These are phyloP conservation scores for Lagria hirta DNA, from an alignment of 2,888 invertebrate genomes.

Conservation along the genomic window DNA sequence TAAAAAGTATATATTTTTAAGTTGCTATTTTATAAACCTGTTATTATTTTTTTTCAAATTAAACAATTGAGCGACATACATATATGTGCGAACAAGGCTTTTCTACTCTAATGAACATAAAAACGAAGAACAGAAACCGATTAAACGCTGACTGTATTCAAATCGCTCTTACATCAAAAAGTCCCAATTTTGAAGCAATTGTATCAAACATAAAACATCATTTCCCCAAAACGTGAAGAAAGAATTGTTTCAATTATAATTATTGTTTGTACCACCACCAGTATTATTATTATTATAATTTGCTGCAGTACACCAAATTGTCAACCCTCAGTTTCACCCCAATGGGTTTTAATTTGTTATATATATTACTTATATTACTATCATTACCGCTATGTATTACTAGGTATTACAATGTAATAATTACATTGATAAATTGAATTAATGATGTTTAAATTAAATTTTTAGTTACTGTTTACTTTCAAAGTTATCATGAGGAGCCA, in stretches of 20 bases:
- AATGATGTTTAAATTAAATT: constrained; percentile 28
- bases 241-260: constrained; percentile 28
- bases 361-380: constrained; percentile 23
- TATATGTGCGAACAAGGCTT: constrained; percentile 23
- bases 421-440: constrained; percentile 28
- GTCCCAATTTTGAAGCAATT: constrained; percentile 30
- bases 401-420: no score
- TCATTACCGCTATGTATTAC: constrained; percentile 25
- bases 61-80: constrained; percentile 26
- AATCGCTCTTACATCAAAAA: constrained; percentile 34
- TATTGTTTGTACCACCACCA: constrained; percentile 24
- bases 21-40: constrained; percentile 14
- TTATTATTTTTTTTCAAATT: constrained; percentile 5
- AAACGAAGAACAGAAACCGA: constrained; percentile 34
- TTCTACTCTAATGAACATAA: constrained; percentile 30
- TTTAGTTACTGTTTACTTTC: constrained; percentile 33
- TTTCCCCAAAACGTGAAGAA: constrained; percentile 31
- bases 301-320: constrained; percentile 23
- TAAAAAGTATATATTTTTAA: constrained; percentile 20
- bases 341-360: constrained; percentile 18
- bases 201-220: constrained; percentile 32
- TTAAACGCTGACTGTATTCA: constrained; percentile 32
- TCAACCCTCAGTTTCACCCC: constrained; percentile 22
- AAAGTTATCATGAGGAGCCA: constrained; percentile 29
- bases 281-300: constrained; percentile 23